These are phyloP conservation scores for Pocillopora verrucosa DNA, from an alignment of 64 coral and sea anemone genomes.

Conservation along the genomic window DNA sequence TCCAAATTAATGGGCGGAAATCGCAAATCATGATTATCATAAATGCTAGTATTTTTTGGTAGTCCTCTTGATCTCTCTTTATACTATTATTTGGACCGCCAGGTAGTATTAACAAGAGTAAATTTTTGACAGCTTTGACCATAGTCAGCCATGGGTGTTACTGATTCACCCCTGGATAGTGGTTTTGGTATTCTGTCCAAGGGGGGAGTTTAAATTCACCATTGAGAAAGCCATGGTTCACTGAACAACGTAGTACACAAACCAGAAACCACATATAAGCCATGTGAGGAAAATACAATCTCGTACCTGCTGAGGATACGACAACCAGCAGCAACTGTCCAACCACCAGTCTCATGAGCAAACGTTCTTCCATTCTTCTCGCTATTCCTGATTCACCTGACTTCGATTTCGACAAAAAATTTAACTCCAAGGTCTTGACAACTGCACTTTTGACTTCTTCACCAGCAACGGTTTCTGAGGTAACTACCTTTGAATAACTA, in stretches of 20 bases:
- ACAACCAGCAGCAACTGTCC: background rate
- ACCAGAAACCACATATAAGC: conserved; percentile 20
- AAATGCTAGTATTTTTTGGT: too few species aligned
- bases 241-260: conserved; percentile 8
- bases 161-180: background rate
- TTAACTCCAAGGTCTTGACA: background rate
- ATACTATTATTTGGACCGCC: too few species aligned
- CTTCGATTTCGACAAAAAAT: background rate
- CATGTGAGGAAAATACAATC: background rate
- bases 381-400: background rate
- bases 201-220: background rate
- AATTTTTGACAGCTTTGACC: too few species aligned
- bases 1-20: too few species aligned
- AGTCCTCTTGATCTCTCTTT: too few species aligned
- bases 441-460: background rate
- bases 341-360: background rate
- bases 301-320: background rate
- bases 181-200: background rate
- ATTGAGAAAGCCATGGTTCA: background rate
- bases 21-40: too few species aligned
- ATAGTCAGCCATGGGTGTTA: background rate
- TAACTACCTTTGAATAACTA: conserved; percentile 35
- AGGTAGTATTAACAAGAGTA: too few species aligned
- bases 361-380: background rate
- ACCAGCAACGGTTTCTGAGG: background rate